Evolutionary conservation across 2,797 vertebrate genomes (phyloP).

Genomic region (Xiphophorus birchmanni): DNA sequence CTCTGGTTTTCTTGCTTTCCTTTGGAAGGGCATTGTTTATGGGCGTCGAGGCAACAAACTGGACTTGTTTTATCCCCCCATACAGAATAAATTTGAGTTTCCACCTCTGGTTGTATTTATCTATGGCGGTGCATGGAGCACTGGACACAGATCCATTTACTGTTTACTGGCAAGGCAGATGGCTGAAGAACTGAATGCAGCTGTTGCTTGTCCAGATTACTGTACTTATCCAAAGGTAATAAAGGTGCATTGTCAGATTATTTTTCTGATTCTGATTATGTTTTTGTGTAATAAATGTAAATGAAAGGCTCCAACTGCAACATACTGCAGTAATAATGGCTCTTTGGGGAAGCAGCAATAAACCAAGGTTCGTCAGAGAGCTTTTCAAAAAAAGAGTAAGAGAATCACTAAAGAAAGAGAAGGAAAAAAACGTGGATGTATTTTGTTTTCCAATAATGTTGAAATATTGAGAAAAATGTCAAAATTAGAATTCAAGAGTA

Average conservation of each 20-base stretch:
- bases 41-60: conserved; percentile 79
- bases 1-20: conserved; percentile 3
- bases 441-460: not conserved
- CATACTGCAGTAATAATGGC: not conserved
- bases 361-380: not conserved
- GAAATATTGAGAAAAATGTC: not conserved
- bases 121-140: conserved; percentile 82
- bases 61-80: conserved; percentile 79
- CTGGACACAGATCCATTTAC: conserved; percentile 79
- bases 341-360: not conserved
- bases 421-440: not conserved
- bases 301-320: not conserved
- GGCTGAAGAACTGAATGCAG: conserved; percentile 75
- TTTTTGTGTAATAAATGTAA: not conserved
- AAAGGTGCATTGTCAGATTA: not conserved
- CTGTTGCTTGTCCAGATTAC: conserved; percentile 83
- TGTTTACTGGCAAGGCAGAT: conserved; percentile 80
- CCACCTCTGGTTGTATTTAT: conserved; percentile 77
- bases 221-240: conserved; percentile 80
- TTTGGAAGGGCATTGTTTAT: conserved; percentile 74
- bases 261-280: not conserved
- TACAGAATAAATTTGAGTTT: conserved; percentile 6
- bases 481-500: not conserved
- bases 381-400: not conserved
- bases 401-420: not conserved